Evolutionary conservation across 2,888 invertebrate species (phyloP), one percentile per base, ranked within the genome.

Genomic region (Cerastis leucographa): DNA sequence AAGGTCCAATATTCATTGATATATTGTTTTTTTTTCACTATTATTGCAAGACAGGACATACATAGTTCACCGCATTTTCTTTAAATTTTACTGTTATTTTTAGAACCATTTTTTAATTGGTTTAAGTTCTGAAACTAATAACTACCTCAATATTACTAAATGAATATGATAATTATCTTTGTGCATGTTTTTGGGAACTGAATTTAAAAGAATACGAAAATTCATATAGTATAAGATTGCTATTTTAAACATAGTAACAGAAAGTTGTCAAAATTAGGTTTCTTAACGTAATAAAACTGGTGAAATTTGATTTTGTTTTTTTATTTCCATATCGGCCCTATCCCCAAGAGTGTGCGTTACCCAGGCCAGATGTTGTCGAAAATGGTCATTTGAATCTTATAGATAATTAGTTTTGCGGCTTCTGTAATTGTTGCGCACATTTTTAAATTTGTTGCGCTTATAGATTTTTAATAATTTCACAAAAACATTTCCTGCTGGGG

Each of bases 121-220:
- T 96, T 95, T 96, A 96, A 96, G 96, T 96, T 96, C 95, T 94
- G 95, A 95, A 96, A 96, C 96, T 95, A 95, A 95, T 95, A 96
- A 96, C 96, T 96, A 96, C 96, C 97, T 97, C 96, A 96, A 96
- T 96, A 95, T 95, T 96, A 95, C 95, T 96, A 96, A 96, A 96
- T 96, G 94, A 94, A 95, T 95, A 95, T 95, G 94, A 96, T 96
- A 95, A 95, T 95, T 96, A 96, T 96, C 95, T 95, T 96, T 95
- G 95, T 95, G 95, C 95, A 96, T 96, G 95, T 94, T 96, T 96
- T 81, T 95, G 95, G 96, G 93, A 95, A 96, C 94, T 94, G 94
- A 95, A 93, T 93, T 93, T 89, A 92, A 94, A 93, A 92, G 78
- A 87, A 89, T 92, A 93, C 90, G 91, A 94, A 94, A 95, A 91